phyloP scores from a whole-genome alignment of 2,113 vertebrate genomes.

The Gasterosteus aculeatus region DNA sequence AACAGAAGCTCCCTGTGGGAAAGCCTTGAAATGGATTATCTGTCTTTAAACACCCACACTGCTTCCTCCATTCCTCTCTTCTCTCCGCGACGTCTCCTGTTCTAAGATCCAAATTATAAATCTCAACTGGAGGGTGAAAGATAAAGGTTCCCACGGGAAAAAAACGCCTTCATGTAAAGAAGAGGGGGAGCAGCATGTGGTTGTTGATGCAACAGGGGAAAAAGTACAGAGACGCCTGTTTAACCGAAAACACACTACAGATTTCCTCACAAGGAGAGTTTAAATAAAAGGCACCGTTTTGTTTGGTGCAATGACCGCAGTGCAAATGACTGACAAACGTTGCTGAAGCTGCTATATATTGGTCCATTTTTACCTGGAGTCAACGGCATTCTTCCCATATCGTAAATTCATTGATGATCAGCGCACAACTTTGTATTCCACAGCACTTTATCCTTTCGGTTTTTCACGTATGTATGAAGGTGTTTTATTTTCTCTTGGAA shows the following conservation, averaged over 20 bases:
- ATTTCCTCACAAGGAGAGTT: slow-evolving; percentile 1
- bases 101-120: slow-evolving; percentile 78
- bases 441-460: not conserved
- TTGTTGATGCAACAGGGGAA: slow-evolving; percentile 17
- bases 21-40: slow-evolving; percentile 74
- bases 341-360: not conserved
- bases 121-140: slow-evolving; percentile 71
- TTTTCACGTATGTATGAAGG: not conserved
- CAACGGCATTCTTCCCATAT: not conserved
- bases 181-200: slow-evolving; percentile 34
- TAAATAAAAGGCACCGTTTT: not conserved
- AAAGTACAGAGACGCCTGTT: not conserved
- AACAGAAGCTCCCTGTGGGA: slow-evolving; percentile 65
- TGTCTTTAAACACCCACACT: slow-evolving; percentile 76
- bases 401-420: not conserved
- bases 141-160: slow-evolving; percentile 72
- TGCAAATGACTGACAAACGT: not conserved
- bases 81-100: slow-evolving; percentile 55
- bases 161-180: slow-evolving; percentile 64
- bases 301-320: not conserved
- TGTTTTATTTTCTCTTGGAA: slow-evolving; percentile 8
- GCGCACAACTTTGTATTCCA: not conserved
- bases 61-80: slow-evolving; percentile 58
- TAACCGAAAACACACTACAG: not conserved
- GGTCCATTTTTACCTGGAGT: not conserved